Conservation (phyloP, 1,140 invertebrate genomes). For the Orius laevigatus region DNA sequence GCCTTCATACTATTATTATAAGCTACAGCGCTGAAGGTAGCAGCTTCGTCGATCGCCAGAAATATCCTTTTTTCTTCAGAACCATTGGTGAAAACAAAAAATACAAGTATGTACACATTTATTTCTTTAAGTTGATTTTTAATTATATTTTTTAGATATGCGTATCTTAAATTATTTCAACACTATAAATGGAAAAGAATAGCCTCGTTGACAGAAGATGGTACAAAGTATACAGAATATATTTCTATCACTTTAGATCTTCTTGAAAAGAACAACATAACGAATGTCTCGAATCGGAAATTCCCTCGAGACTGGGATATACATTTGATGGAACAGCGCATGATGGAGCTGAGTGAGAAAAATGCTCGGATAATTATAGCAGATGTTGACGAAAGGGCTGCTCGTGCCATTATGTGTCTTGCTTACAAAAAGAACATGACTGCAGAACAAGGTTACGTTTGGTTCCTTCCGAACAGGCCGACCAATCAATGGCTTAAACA, state of each 20-base stretch:
- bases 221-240: conserved; percentile 66
- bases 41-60: conserved; percentile 45
- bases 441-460: conserved; percentile 49
- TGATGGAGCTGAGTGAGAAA: conserved; percentile 47
- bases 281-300: conserved; percentile 51
- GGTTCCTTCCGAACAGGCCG: conserved; percentile 68
- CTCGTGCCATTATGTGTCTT: conserved; percentile 55
- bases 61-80: conserved; percentile 68
- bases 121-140: conserved; percentile 2
- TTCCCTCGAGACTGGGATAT: conserved; percentile 38
- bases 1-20: conserved; percentile 58
- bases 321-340: conserved; percentile 38
- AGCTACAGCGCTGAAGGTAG: conserved; percentile 69
- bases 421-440: conserved; percentile 52
- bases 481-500: conserved; percentile 43
- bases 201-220: conserved; percentile 58
- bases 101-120: conserved; percentile 36
- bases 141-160: conserved; percentile 27
- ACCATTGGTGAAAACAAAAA: conserved; percentile 67
- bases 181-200: conserved; percentile 50
- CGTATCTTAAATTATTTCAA: conserved; percentile 48
- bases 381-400: conserved; percentile 51
- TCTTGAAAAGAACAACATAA: conserved; percentile 41
- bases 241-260: conserved; percentile 51
- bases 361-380: conserved; percentile 59